A percentile compares a stretch with the other conserved stretches of the same genome.
phyloP scores from a whole-genome alignment of 2,888 invertebrate species.

The Drosophila picticornis region DNA sequence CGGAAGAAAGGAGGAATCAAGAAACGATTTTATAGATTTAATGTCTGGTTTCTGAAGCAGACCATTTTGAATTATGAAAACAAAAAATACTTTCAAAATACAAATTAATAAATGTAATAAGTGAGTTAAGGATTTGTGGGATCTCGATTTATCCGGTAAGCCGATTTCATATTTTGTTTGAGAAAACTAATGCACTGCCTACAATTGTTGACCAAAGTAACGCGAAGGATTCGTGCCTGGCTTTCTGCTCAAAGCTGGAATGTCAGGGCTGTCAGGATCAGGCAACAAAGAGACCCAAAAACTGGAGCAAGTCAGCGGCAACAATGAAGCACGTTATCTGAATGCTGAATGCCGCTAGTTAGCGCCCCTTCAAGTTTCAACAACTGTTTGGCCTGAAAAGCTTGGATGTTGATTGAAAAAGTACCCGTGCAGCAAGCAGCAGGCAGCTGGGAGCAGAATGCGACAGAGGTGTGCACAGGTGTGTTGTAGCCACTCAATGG shows the following conservation, averaged over 20 bases:
- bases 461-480: conserved; percentile 5
- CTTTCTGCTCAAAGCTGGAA: neutral
- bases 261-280: neutral
- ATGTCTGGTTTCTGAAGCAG: neutral
- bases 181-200: neutral
- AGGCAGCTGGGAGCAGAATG: neutral
- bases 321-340: conserved; percentile 56
- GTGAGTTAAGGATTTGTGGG: neutral
- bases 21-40: neutral
- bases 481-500: conserved; percentile 7
- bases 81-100: neutral
- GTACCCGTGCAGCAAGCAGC: neutral
- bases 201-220: conserved; percentile 19
- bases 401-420: conserved; percentile 32
- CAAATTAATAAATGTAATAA: neutral
- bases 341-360: conserved; percentile 66
- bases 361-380: conserved; percentile 50
- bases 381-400: conserved; percentile 33
- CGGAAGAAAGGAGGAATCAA: too few species aligned
- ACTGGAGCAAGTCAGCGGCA: conserved; percentile 30
- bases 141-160: neutral
- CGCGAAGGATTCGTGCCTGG: conserved; percentile 9
- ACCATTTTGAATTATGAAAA: neutral
- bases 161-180: conserved; percentile 36
- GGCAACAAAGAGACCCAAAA: conserved; percentile 27